These are phyloP conservation scores for Rhingia campestris DNA, from an alignment of 2,888 invertebrate species.

Conservation along the genomic window DNA sequence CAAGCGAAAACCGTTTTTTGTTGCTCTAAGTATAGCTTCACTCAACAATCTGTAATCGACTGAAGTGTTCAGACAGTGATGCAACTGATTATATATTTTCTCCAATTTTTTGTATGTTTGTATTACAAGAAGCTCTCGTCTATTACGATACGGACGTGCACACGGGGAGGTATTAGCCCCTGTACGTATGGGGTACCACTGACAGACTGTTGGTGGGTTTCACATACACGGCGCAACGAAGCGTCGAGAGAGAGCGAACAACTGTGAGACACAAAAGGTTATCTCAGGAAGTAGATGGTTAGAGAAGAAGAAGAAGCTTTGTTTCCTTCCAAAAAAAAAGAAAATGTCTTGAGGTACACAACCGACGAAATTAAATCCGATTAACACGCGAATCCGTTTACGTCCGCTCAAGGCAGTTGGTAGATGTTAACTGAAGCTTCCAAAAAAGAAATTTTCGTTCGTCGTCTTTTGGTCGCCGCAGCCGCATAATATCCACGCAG, in stretches of 20 bases:
- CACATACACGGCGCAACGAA: conserved; percentile 34
- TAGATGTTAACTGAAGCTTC: conserved; percentile 80
- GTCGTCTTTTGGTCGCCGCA: conserved; percentile 48
- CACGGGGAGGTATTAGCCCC: conserved; percentile 75
- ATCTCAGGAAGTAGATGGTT: conserved; percentile 60
- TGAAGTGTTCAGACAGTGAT: conserved; percentile 83
- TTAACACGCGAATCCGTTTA: conserved; percentile 52
- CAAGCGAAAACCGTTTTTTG: conserved; percentile 53
- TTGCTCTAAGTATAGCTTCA: conserved; percentile 75
- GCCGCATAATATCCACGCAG: conserved; percentile 72
- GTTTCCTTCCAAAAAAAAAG: conserved; percentile 53
- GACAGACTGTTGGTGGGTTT: conserved; percentile 47
- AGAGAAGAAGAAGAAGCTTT: conserved; percentile 76
- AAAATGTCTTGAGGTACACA: conserved; percentile 20
- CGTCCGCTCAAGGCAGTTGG: conserved; percentile 81
- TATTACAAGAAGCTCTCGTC: conserved; percentile 63
- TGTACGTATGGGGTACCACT: conserved; percentile 62
- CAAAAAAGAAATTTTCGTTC: conserved; percentile 72
- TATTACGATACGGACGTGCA: conserved; percentile 76
- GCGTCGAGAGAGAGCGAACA: conserved; percentile 15
- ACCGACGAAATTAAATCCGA: conserved; percentile 41
- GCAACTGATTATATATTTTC: conserved; percentile 83
- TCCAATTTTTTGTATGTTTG: conserved; percentile 56
- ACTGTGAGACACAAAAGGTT: conserved; percentile 40
- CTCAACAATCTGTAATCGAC: conserved; percentile 82